Conservation (phyloP, 1,140 invertebrate genomes). For the Phthorimaea operculella region DNA sequence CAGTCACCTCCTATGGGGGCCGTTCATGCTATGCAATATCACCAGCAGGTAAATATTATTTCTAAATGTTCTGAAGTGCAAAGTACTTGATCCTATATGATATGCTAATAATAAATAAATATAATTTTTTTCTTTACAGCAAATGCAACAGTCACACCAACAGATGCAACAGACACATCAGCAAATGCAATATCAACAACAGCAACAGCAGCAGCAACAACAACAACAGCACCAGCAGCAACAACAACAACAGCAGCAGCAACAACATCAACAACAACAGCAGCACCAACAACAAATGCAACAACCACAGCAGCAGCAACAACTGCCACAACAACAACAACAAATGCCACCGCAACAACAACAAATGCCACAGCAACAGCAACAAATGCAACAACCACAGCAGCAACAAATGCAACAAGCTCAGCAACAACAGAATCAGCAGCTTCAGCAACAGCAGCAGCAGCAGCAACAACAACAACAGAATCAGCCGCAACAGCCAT, state of each 20-base stretch:
- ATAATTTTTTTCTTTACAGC: constrained; percentile 4
- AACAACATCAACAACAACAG: constrained; percentile 39
- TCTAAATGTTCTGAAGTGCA: neutral
- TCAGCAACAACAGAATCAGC: constrained; percentile 49
- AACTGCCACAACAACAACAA: constrained; percentile 53
- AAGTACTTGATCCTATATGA: neutral
- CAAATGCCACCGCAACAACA: constrained; percentile 42
- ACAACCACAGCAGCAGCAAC: constrained; percentile 45
- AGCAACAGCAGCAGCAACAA: constrained; percentile 48
- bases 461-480: constrained; percentile 40
- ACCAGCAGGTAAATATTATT: constrained; percentile 44
- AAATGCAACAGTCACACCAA: constrained; percentile 11
- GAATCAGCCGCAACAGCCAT: constrained; percentile 36
- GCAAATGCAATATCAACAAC: constrained; percentile 52
- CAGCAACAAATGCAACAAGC: constrained; percentile 36
- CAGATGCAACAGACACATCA: constrained; percentile 33
- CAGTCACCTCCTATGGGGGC: constrained; percentile 51
- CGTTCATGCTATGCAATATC: constrained; percentile 57
- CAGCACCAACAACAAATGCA: no score
- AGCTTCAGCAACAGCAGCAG: constrained; percentile 34
- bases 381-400: constrained; percentile 54
- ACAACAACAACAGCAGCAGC: constrained; percentile 33
- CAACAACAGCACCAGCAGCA: constrained; percentile 37
- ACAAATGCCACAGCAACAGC: constrained; percentile 35
- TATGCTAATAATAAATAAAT: constrained; percentile 9